phyloP scores from a whole-genome alignment of 92 coral and sea anemone genomes.

The Hydrozoanthus gracilis region DNA sequence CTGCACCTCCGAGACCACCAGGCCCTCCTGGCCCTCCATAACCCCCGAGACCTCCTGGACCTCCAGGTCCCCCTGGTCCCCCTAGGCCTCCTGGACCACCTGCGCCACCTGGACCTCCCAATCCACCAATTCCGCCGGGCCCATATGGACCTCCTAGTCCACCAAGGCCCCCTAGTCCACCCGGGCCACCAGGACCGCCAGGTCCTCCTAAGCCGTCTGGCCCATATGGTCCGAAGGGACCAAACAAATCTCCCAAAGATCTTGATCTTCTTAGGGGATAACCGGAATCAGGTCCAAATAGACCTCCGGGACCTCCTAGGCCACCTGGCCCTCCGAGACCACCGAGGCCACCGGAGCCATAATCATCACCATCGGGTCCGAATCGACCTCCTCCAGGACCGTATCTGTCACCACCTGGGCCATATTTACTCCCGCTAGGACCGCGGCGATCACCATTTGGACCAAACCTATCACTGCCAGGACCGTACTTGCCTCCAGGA shows the following conservation, averaged over 20 bases:
- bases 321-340: neutral
- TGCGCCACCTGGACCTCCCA: neutral
- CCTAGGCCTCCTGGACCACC: conserved; percentile 40
- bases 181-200: conserved; percentile 16
- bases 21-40: neutral
- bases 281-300: too few relatives aligned
- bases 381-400: neutral
- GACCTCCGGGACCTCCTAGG: neutral
- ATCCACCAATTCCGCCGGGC: conserved; percentile 5
- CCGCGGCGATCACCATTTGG: neutral
- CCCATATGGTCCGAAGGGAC: neutral
- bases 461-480: neutral
- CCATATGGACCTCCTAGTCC: conserved; percentile 16
- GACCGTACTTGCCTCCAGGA: neutral
- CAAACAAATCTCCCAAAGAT: too few relatives aligned
- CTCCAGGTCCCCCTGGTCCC: neutral
- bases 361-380: neutral
- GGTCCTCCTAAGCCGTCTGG: neutral
- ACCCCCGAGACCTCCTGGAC: neutral
- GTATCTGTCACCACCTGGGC: neutral
- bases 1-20: neutral
- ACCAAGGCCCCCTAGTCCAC: neutral
- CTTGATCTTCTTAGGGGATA: neutral
- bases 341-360: neutral
- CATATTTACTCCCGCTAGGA: neutral